phyloP scores from a whole-genome alignment of 1,140 invertebrate species.

The Drosophila pallidifrons region DNA sequence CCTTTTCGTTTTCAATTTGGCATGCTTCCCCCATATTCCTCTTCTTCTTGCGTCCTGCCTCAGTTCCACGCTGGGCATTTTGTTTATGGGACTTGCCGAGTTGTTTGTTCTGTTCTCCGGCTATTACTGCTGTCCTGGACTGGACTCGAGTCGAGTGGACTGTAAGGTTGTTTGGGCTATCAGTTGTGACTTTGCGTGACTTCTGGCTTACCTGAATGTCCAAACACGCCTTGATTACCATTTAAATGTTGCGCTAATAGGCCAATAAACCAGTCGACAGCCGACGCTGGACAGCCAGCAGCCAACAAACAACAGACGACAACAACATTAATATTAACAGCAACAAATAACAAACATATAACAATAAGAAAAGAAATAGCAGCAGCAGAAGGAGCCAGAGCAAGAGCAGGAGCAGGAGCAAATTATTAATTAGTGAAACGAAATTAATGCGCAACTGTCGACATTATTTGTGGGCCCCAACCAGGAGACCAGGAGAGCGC shows the following conservation, averaged over 20 bases:
- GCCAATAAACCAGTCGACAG: slow-evolving; percentile 78
- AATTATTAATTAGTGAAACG: slow-evolving; percentile 83
- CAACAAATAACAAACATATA: slow-evolving; percentile 32
- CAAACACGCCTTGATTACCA: slow-evolving; percentile 75
- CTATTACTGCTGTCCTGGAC: not conserved
- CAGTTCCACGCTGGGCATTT: slow-evolving; percentile 42
- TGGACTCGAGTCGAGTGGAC: not conserved
- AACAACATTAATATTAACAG: slow-evolving; percentile 36
- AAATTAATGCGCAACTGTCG: slow-evolving; percentile 80
- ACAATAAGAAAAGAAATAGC: slow-evolving; percentile 21
- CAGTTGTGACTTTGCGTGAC: slow-evolving; percentile 79
- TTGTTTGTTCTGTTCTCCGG: slow-evolving; percentile 50
- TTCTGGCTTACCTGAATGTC: slow-evolving; percentile 66
- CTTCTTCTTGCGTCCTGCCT: not conserved
- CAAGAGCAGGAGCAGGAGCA: slow-evolving; percentile 42
- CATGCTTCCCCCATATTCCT: not conserved
- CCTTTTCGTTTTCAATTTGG: slow-evolving; percentile 78
- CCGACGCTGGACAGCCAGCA: slow-evolving; percentile 30
- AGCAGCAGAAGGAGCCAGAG: slow-evolving; percentile 4
- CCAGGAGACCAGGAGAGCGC: not conserved
- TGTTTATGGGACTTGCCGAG: slow-evolving; percentile 58
- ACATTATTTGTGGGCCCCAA: slow-evolving; percentile 61
- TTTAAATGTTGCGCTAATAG: slow-evolving; percentile 84
- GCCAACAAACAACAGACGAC: slow-evolving; percentile 41
- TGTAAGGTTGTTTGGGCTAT: slow-evolving; percentile 28